Base-by-base conservation (phyloP, 2,113 vertebrate species). In the Seriola dumerili region DNA sequence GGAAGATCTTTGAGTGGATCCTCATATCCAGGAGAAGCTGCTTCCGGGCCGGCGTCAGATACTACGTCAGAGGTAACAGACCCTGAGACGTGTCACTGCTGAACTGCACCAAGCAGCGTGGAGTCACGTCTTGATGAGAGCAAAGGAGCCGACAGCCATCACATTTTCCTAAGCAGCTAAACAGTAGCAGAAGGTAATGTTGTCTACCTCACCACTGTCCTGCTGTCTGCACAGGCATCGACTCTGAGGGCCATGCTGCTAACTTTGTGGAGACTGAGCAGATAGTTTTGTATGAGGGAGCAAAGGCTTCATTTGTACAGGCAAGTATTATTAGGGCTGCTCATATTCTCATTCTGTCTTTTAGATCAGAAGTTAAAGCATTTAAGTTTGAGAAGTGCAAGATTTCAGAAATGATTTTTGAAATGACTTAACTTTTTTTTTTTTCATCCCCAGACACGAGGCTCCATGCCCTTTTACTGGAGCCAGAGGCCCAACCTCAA, bases 211-310 rank as follows among this genome's bases (percentile, higher is more conserved):
- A 3, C 11, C 2, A 0, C 46, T 64, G 61, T 64, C 19, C 16
- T 46, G 44, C 38, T 73, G 1, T 88, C 13, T 61, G 19, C 38
- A 21, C 52, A 99, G 98, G 98, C 85, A 99, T 99, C 63, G 98
- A 99, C 93, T 98, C 97, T 13, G 98, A 99, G 90, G 98, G 98
- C 36, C 98, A 99, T 0, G 98, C 98, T 73, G 98, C 98, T 16
- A 99, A 99, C 92, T 99, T 99, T 91, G 97, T 99, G 78, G 98
- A 99, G 92, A 99, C 98, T 0, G 98, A 99, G 34, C 98, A 99
- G 91, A 97, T 99, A 4, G 96, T 98, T 64, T 96, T 98, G 95
- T 99, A 97, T 83, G 96, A 91, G 40, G 97, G 97, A 54, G 96
- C 93, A 38, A 97, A 95, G 82, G 97, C 97, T 52, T 99, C 98